Conservation (phyloP, 2,113 vertebrate genomes). For the Ursus arctos region DNA sequence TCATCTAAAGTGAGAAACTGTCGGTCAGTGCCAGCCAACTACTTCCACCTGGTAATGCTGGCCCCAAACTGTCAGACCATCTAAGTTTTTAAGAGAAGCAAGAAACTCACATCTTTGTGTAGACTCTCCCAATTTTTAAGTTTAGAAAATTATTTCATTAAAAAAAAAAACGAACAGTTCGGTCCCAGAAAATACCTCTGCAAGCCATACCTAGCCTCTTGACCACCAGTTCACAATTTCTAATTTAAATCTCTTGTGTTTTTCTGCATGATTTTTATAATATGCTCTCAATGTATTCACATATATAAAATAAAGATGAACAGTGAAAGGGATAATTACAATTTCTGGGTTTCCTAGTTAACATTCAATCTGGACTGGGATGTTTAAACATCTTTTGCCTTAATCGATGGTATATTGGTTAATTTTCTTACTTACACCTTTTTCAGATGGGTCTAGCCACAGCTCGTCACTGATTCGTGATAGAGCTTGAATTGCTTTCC, state of each 20-base stretch:
- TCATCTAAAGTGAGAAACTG: background rate
- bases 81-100: conserved; percentile 61
- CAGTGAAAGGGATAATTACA: background rate
- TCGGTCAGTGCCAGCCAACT: background rate
- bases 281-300: background rate
- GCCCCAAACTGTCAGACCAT: background rate
- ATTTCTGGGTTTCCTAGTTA: conserved; percentile 45
- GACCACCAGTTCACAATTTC: background rate
- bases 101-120: conserved; percentile 36
- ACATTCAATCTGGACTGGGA: background rate
- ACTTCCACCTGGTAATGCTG: background rate
- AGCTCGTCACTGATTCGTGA: conserved; percentile 94
- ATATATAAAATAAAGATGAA: conserved; percentile 29
- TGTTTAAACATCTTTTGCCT: conserved; percentile 37
- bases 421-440: conserved; percentile 91
- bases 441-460: conserved; percentile 94
- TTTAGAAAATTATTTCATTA: conserved; percentile 38
- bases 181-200: background rate
- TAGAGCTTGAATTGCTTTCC: conserved; percentile 94
- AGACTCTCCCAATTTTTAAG: conserved; percentile 4
- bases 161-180: background rate
- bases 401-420: background rate
- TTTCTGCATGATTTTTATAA: background rate
- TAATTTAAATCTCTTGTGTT: background rate
- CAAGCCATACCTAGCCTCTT: background rate